A percentile compares a stretch with the other conserved stretches of the same genome.
Conservation (phyloP, 2,888 invertebrate species). For the Tenthredo notha region DNA sequence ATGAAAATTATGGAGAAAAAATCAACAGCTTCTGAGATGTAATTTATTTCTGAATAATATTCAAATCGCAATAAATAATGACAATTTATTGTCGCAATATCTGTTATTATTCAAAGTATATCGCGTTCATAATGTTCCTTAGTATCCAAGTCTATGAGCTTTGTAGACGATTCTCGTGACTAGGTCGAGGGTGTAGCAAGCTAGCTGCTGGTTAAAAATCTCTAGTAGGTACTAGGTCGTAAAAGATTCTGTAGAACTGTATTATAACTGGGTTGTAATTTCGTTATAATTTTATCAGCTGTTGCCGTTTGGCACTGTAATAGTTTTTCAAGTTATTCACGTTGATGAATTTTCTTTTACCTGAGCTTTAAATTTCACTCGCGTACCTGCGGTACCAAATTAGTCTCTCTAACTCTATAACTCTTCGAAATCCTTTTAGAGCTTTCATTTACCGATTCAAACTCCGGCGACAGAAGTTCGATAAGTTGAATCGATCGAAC, state of each 20-base stretch:
- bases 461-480: neutral
- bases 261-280: neutral
- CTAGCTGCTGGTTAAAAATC: neutral
- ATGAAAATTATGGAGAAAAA: neutral
- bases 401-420: too few species aligned
- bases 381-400: neutral
- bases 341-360: neutral
- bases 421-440: neutral
- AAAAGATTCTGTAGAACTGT: neutral
- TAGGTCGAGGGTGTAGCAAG: constrained; percentile 36
- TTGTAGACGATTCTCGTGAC: constrained; percentile 37
- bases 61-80: neutral
- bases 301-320: neutral
- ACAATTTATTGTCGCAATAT: neutral
- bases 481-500: neutral
- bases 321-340: neutral
- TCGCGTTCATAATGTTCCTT: neutral
- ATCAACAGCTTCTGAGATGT: neutral
- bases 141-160: neutral
- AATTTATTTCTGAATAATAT: neutral
- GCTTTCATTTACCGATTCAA: neutral
- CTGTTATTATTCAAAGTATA: neutral
- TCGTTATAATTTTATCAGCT: neutral
- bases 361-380: neutral
- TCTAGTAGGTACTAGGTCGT: neutral